These are phyloP conservation scores for Ptychadena robeensis DNA, from an alignment of 2,797 vertebrate genomes.

Conservation along the genomic window DNA sequence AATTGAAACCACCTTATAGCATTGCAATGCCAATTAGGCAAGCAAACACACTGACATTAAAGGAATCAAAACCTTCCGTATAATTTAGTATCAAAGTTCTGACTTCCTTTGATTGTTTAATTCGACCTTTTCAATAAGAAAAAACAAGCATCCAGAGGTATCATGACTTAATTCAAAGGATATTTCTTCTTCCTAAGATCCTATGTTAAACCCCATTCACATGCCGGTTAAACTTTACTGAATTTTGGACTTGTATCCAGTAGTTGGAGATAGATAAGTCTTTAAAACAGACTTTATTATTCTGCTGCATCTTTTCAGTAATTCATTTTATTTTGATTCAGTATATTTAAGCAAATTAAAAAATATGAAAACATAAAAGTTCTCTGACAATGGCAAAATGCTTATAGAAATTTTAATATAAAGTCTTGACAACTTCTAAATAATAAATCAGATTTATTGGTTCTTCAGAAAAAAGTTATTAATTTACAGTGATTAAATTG, in stretches of 20 bases:
- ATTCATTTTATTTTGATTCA: background rate
- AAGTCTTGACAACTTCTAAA: background rate
- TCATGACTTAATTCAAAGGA: constrained; percentile 51
- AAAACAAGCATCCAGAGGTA: constrained; percentile 41
- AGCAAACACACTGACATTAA: constrained; percentile 61
- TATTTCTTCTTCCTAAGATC: constrained; percentile 40
- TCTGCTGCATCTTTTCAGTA: background rate
- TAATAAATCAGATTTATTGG: background rate
- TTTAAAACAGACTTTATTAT: background rate
- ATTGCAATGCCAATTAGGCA: constrained; percentile 47
- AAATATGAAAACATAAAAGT: background rate
- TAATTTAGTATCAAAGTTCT: constrained; percentile 60
- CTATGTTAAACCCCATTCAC: constrained; percentile 1
- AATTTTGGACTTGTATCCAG: background rate
- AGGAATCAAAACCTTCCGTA: constrained; percentile 52
- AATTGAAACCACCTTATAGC: constrained; percentile 61
- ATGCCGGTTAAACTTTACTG: background rate
- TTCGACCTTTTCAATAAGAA: constrained; percentile 55
- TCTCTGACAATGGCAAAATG: background rate
- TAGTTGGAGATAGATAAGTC: background rate
- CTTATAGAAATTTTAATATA: background rate
- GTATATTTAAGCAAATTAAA: background rate
- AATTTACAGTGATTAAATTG: too few species aligned
- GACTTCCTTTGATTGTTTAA: constrained; percentile 57
- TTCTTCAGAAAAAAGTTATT: too few species aligned